These are phyloP conservation scores for Balanococcus diminutus DNA, from an alignment of 2,888 invertebrate species.

Conservation along the genomic window DNA sequence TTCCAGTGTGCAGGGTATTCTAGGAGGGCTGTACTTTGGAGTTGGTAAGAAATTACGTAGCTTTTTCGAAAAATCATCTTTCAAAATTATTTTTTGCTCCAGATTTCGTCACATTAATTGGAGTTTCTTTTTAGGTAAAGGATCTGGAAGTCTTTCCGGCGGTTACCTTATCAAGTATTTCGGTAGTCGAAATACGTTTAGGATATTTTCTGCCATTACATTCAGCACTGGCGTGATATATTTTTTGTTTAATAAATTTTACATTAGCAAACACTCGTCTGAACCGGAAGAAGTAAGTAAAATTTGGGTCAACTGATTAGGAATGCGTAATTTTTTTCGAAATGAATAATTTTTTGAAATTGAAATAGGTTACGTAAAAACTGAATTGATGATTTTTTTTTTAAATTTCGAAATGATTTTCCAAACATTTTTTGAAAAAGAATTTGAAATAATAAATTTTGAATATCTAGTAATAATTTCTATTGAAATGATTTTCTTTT, in stretches of 20 bases:
- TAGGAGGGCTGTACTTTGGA: constrained; percentile 81
- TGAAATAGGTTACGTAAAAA: no score
- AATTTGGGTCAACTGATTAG: no score
- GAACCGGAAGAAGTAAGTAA: constrained; percentile 32
- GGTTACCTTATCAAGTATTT: constrained; percentile 76
- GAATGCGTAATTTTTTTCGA: no score
- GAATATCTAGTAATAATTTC: no score
- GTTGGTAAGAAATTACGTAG: constrained; percentile 66
- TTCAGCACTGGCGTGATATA: constrained; percentile 72
- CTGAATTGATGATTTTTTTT: no score
- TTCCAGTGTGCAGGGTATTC: constrained; percentile 75
- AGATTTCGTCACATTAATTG: background rate
- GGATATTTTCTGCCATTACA: constrained; percentile 71
- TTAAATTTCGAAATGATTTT: no score
- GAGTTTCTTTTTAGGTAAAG: constrained; percentile 68
- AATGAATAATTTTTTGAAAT: no score
- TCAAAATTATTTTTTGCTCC: no score
- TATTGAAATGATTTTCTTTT: no score
- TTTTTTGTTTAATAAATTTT: constrained; percentile 69
- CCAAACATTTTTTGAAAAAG: no score
- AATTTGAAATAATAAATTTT: no score
- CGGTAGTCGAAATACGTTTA: constrained; percentile 75
- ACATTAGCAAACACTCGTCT: constrained; percentile 59
- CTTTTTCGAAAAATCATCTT: background rate
- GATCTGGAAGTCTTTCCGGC: constrained; percentile 76